Conservation (phyloP, 1,140 invertebrate species). For the Amyelois transitella region DNA sequence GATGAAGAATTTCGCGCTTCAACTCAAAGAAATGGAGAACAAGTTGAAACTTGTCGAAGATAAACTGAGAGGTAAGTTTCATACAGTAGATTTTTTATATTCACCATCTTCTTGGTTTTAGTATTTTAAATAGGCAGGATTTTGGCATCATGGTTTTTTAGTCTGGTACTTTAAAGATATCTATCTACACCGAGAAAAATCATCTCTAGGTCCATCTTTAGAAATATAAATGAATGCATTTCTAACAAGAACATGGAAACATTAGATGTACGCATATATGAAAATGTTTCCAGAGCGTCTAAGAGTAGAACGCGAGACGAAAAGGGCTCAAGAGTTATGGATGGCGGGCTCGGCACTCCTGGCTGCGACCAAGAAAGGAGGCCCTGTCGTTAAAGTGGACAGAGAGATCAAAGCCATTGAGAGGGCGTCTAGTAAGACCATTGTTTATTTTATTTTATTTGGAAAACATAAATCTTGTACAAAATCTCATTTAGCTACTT, state of each 20-base stretch:
- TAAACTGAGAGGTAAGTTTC: slow-evolving; percentile 82
- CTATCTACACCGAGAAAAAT: too few species aligned
- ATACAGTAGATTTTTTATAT: not conserved
- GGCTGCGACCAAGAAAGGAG: slow-evolving; percentile 78
- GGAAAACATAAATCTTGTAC: too few species aligned
- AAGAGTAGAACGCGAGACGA: slow-evolving; percentile 84
- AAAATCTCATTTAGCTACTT: too few species aligned
- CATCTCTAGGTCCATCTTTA: too few species aligned
- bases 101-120: not conserved
- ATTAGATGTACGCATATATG: not conserved
- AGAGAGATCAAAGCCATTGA: slow-evolving; percentile 81
- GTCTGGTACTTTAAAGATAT: too few species aligned
- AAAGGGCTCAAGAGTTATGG: slow-evolving; percentile 91
- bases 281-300: slow-evolving; percentile 77
- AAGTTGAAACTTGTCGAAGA: slow-evolving; percentile 88
- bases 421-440: slow-evolving; percentile 77
- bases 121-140: not conserved
- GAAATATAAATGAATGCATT: too few species aligned
- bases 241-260: too few species aligned
- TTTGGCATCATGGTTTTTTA: too few species aligned
- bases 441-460: too few species aligned
- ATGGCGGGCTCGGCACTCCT: slow-evolving; percentile 89
- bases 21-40: slow-evolving; percentile 84
- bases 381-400: slow-evolving; percentile 72
- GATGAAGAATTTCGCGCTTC: slow-evolving; percentile 79